phyloP scores from a whole-genome alignment of 2,797 vertebrate genomes.

The Hypotaenidia philippensis region DNA sequence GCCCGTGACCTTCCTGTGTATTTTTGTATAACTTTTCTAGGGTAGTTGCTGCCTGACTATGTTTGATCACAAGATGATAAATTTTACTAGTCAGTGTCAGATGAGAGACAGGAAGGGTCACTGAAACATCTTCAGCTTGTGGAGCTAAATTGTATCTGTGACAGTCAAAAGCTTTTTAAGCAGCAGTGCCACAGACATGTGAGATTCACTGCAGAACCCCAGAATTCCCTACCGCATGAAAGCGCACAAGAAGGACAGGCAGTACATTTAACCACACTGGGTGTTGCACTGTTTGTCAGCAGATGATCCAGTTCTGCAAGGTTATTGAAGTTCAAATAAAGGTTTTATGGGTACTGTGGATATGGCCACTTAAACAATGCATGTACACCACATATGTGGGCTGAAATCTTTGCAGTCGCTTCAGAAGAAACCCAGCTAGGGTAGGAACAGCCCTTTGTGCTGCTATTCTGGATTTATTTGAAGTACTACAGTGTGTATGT shows the following conservation, averaged over 20 bases:
- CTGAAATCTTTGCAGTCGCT: not conserved
- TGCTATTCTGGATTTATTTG: not conserved
- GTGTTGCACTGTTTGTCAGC: not conserved
- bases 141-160: not conserved
- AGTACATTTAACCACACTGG: not conserved
- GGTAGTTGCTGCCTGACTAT: not conserved
- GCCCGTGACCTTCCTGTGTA: not conserved
- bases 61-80: not conserved
- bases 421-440: not conserved
- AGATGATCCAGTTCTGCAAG: not conserved
- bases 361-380: not conserved
- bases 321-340: not conserved
- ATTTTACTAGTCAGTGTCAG: not conserved
- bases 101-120: not conserved
- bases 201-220: not conserved
- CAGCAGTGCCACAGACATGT: not conserved
- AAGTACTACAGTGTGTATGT: not conserved
- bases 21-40: not conserved
- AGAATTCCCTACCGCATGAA: not conserved
- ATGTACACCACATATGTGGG: rapidly evolving
- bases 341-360: not conserved
- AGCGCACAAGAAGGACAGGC: not conserved
- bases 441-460: not conserved
- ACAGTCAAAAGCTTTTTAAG: not conserved
- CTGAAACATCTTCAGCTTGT: not conserved